phyloP scores from a whole-genome alignment of 2,797 vertebrate genomes.

The Ctenosaura bakeri region DNA sequence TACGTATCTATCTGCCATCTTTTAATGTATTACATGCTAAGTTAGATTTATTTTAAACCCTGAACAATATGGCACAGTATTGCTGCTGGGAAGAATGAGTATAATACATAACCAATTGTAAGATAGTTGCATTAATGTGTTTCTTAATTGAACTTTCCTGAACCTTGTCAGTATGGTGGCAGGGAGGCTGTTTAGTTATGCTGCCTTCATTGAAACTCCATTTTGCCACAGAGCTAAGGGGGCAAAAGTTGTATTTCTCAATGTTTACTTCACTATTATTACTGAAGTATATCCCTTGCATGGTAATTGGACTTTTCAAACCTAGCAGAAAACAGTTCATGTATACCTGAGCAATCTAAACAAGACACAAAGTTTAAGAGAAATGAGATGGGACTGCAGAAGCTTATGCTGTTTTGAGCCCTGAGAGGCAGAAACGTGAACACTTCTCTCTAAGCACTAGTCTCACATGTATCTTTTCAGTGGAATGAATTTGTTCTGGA shows the following conservation, averaged over 20 bases:
- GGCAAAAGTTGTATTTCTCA: neutral
- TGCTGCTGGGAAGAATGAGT: neutral
- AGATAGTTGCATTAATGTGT: constrained; percentile 26
- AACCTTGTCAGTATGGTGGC: constrained; percentile 5
- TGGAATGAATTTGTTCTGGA: neutral
- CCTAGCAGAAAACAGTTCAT: neutral
- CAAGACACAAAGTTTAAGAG: neutral
- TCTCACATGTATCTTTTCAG: neutral
- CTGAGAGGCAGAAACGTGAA: neutral
- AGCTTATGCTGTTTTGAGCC: neutral
- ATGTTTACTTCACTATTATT: neutral
- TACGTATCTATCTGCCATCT: neutral
- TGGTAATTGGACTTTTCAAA: neutral
- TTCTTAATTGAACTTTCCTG: constrained; percentile 19
- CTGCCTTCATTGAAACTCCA: neutral
- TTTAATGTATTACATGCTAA: constrained; percentile 4
- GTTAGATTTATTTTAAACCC: constrained; percentile 29
- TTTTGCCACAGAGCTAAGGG: neutral
- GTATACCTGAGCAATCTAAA: neutral
- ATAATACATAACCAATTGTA: constrained; percentile 34
- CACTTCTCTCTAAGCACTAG: neutral
- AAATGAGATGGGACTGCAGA: neutral
- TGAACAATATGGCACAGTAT: constrained; percentile 44
- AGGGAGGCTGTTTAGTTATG: neutral
- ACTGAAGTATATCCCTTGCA: neutral